These are phyloP conservation scores for Pempheris klunzingeri DNA, from an alignment of 2,797 vertebrate genomes.

Conservation along the genomic window DNA sequence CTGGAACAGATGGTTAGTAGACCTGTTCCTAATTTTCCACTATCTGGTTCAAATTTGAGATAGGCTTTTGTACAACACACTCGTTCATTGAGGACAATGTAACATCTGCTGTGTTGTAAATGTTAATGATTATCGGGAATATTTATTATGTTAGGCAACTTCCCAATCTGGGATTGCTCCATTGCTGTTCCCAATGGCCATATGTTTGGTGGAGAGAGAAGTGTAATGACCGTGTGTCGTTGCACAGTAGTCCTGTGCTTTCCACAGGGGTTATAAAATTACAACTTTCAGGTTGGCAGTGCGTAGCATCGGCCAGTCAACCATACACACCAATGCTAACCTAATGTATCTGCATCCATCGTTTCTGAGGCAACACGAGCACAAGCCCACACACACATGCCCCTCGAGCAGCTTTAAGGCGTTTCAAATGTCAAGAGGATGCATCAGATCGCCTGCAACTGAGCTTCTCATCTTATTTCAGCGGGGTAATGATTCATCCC, in stretches of 20 bases:
- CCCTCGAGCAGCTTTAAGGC: slow-evolving; percentile 69
- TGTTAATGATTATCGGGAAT: slow-evolving; percentile 79
- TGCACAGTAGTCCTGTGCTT: slow-evolving; percentile 46
- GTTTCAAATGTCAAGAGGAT: slow-evolving; percentile 80
- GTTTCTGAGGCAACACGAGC: slow-evolving; percentile 42
- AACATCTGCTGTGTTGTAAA: slow-evolving; percentile 77
- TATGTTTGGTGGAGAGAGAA: slow-evolving; percentile 26
- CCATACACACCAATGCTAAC: slow-evolving; percentile 35
- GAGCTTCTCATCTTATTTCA: slow-evolving; percentile 64
- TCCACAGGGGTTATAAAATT: slow-evolving; percentile 54
- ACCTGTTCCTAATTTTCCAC: slow-evolving; percentile 71
- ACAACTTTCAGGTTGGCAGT: slow-evolving; percentile 54
- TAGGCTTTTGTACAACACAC: slow-evolving; percentile 63
- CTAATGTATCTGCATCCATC: slow-evolving; percentile 47
- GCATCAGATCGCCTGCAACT: slow-evolving; percentile 68
- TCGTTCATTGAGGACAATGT: slow-evolving; percentile 63
- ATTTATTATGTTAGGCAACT: slow-evolving; percentile 74
- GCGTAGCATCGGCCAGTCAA: slow-evolving; percentile 32
- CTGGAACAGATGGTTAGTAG: slow-evolving; percentile 80
- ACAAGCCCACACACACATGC: slow-evolving; percentile 23
- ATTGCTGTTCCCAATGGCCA: slow-evolving; percentile 45
- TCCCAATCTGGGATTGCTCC: slow-evolving; percentile 63
- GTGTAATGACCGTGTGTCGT: slow-evolving; percentile 9
- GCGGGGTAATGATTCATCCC: slow-evolving; percentile 66
- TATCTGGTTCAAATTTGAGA: slow-evolving; percentile 78